A percentile compares a stretch with the other conserved stretches of the same genome.
Evolutionary conservation across 2,113 vertebrate species (phyloP).

Genomic region (Pseudorhombus dupliciocellatus): DNA sequence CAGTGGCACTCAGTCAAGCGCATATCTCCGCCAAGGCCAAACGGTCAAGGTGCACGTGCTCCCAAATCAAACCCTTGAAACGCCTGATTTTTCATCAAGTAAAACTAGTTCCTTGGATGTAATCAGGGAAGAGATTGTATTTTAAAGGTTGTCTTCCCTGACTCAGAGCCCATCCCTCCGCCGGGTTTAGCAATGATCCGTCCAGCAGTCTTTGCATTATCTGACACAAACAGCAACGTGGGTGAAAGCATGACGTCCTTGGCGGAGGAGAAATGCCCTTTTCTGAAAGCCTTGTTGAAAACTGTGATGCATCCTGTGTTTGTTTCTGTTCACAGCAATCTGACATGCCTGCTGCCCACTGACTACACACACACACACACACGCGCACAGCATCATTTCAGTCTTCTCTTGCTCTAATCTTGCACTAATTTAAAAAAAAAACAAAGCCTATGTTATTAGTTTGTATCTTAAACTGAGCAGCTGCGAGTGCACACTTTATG

Average conservation of each 20-base stretch:
- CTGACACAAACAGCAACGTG: no score
- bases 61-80: background rate
- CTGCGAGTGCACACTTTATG: conserved; percentile 39
- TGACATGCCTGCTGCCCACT: conserved; percentile 33
- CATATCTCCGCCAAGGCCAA: background rate
- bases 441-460: conserved; percentile 31
- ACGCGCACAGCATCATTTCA: conserved; percentile 5
- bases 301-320: conserved; percentile 54
- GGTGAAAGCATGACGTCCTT: background rate
- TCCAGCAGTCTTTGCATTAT: no score
- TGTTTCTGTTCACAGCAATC: conserved; percentile 32
- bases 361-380: conserved; percentile 22
- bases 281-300: conserved; percentile 47
- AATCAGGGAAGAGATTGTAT: no score
- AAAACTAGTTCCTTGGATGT: no score
- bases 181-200: no score
- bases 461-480: conserved; percentile 45
- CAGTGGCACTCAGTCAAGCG: background rate
- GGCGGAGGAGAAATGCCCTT: background rate
- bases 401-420: conserved; percentile 41
- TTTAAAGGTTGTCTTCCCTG: no score
- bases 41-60: background rate
- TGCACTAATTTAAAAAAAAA: conserved; percentile 56
- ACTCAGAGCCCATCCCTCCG: no score
- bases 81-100: no score